Base-by-base conservation (phyloP, 1,140 invertebrate genomes). In the Drosophila bipectinata region DNA sequence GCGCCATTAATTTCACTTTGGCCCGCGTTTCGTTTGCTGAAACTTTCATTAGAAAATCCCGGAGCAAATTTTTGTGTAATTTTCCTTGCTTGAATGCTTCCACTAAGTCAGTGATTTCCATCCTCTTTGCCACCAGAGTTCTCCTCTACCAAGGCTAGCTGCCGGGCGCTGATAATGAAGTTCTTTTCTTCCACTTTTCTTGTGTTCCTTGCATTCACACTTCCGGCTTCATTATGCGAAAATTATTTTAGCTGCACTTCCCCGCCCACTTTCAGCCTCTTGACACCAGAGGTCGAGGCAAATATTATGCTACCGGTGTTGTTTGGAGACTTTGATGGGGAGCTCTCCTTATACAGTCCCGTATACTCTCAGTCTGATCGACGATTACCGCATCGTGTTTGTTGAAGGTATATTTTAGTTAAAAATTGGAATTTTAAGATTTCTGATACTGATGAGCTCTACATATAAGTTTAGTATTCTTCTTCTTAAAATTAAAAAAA, bases 161-260 rank as follows among this genome's bases (percentile, higher is more conserved):
- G 45, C 77, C 77, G 26, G 37, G 26, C 49, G 48, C 56, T 72
- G 79, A 88, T 85, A 87, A 85, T 87, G 78, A 88, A 87, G 83
- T 87, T 87, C 74, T 77, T 79, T 85, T 66, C 72, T 61, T 79
- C 59, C 73, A 60, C 72, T 75, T 79, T 63, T 59, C 79, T 75
- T 85, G 67, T 84, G 78, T 81, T 63, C 34, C 68, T 88, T 82
- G 71, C 82, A 73, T 87, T 87, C 83, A 88, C 83, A 87, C 83
- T 87, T 87, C 83, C 83, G 83, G 83, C 83, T 87, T 82, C 83
- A 87, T 87, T 87, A 87, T 87, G 82, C 75, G 78, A 79, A 78
- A 82, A 87, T 87, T 87, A 87, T 87, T 87, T 87, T 87, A 85
- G 83, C 82, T 85, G 82, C 75, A 87, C 82, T 87, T 87, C 63